Percentiles rank a stretch among this genome's conserved stretches.
Evolutionary conservation across 2,797 vertebrate species (phyloP).

Genomic region (Squalus acanthias): DNA sequence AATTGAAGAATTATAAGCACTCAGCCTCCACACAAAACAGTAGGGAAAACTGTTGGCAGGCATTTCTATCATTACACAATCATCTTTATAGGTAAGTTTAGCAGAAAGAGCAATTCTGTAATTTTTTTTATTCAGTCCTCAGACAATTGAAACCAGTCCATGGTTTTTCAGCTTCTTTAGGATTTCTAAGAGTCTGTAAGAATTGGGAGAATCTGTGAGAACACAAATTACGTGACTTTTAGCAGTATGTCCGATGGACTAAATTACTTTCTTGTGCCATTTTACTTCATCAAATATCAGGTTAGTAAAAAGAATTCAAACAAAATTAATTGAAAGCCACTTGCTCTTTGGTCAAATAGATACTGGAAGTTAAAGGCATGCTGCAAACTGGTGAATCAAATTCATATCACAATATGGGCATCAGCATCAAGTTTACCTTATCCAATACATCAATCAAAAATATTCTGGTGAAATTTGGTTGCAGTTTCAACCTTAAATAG

Average conservation of each 20-base stretch:
- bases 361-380: neutral
- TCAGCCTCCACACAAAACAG: neutral
- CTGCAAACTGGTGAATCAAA: neutral
- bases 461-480: neutral
- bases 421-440: neutral
- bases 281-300: neutral
- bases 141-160: neutral
- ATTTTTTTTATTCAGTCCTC: neutral
- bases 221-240: neutral
- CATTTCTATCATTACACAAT: neutral
- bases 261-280: neutral
- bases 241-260: neutral
- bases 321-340: neutral
- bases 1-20: neutral
- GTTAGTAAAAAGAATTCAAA: neutral
- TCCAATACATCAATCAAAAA: neutral
- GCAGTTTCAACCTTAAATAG: neutral
- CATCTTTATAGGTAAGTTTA: neutral
- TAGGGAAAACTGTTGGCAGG: neutral
- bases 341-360: neutral
- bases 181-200: neutral
- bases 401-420: neutral
- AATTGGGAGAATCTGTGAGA: neutral
- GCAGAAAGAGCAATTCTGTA: neutral
- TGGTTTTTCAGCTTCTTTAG: neutral